These are phyloP conservation scores for Acyrthosiphon pisum DNA, from an alignment of 1,140 invertebrate genomes.

Conservation along the genomic window DNA sequence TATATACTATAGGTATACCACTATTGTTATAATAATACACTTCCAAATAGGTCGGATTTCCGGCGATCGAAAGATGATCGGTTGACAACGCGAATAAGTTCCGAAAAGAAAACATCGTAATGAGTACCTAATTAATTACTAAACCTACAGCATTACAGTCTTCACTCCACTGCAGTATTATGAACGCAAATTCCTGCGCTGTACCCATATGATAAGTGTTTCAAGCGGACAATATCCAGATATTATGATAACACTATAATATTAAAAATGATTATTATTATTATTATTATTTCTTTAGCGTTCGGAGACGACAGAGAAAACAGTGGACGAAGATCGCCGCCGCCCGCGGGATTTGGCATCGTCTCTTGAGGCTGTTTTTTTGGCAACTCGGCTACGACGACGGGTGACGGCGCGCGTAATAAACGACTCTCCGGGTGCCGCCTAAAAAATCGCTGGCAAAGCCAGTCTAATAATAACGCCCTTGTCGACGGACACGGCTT, in stretches of 20 bases:
- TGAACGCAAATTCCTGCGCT: neutral
- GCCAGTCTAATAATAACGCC: slow-evolving; percentile 53
- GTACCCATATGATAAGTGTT: neutral
- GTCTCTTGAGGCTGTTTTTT: slow-evolving; percentile 10
- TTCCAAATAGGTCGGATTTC: too few species aligned
- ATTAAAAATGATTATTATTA: too few species aligned
- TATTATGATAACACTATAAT: neutral
- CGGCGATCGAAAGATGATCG: too few species aligned
- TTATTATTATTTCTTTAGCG: neutral
- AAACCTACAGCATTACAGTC: too few species aligned
- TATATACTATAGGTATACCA: too few species aligned
- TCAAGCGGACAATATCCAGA: neutral
- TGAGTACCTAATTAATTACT: too few species aligned
- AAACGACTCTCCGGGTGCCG: slow-evolving; percentile 27
- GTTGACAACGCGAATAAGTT: neutral
- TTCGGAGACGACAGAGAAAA: neutral
- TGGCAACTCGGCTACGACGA: slow-evolving; percentile 27
- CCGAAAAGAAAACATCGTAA: neutral
- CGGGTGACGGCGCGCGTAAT: neutral
- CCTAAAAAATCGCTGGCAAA: slow-evolving; percentile 35
- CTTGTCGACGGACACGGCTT: slow-evolving; percentile 28
- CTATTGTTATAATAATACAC: too few species aligned
- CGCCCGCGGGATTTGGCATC: slow-evolving; percentile 42
- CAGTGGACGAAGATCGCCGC: neutral
- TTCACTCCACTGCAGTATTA: neutral